Evolutionary conservation across 2,888 invertebrate genomes (phyloP).

Genomic region (Encarsia formosa): DNA sequence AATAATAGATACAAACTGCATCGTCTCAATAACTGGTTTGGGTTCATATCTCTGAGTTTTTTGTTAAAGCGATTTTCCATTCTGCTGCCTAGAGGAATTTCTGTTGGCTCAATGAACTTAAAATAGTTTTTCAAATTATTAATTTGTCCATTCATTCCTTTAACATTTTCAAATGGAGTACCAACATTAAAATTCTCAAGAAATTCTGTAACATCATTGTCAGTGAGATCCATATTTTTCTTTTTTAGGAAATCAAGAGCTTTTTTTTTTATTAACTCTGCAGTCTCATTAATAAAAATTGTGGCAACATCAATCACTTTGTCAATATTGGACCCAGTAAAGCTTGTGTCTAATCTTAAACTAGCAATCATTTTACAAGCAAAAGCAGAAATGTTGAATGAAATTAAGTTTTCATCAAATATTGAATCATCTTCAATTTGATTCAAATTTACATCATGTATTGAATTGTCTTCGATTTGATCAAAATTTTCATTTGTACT

Average conservation of each 20-base stretch:
- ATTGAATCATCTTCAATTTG: too few species aligned
- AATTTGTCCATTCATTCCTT: neutral
- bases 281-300: neutral
- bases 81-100: neutral
- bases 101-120: neutral
- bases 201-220: neutral
- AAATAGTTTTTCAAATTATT: neutral
- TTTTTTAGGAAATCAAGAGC: neutral
- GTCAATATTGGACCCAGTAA: constrained; percentile 1
- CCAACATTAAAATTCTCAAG: neutral
- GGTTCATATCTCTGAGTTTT: neutral
- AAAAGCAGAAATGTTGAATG: neutral
- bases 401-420: too few species aligned
- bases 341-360: neutral
- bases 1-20: constrained; percentile 6
- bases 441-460: too few species aligned
- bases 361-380: neutral
- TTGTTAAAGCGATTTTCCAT: neutral
- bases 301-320: neutral
- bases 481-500: too few species aligned
- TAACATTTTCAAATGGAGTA: neutral
- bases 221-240: neutral
- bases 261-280: neutral
- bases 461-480: too few species aligned
- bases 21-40: neutral